Evolutionary conservation across 2,797 vertebrate genomes (phyloP).

Genomic region (Gymnoscopelus microlampas): DNA sequence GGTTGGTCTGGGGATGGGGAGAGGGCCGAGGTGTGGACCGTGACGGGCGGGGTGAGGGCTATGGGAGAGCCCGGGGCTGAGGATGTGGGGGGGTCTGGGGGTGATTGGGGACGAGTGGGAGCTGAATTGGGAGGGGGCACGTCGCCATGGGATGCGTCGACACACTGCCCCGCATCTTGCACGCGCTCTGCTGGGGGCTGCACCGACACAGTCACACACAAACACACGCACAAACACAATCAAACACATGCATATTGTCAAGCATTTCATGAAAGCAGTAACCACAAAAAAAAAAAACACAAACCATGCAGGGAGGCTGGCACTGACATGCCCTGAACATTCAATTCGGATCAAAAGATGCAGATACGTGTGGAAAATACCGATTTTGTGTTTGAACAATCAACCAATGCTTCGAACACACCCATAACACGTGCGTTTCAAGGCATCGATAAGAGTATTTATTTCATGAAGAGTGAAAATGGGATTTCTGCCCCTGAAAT

Average conservation of each 20-base stretch:
- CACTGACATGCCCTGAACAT: conserved; percentile 69
- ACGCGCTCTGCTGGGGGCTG: conserved; percentile 83
- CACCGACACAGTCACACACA: conserved; percentile 81
- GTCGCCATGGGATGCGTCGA: conserved; percentile 71
- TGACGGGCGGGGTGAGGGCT: conserved; percentile 64
- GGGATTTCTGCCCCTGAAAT: conserved; percentile 70
- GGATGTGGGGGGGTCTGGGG: conserved; percentile 50
- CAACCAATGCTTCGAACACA: conserved; percentile 49
- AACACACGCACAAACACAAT: conserved; percentile 71
- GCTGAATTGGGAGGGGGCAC: conserved; percentile 62
- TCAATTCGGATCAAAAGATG: conserved; percentile 43
- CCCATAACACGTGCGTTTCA: conserved; percentile 52
- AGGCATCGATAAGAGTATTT: conserved; percentile 53
- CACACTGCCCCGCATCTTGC: conserved; percentile 78
- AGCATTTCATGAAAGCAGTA: conserved; percentile 57
- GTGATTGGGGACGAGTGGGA: conserved; percentile 56
- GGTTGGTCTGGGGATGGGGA: conserved; percentile 51
- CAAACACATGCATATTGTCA: conserved; percentile 76
- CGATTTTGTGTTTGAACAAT: conserved; percentile 47
- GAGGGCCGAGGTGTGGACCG: conserved; percentile 55
- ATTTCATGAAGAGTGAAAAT: conserved; percentile 69
- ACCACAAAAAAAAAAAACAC: conserved; percentile 47
- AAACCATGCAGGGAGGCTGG: conserved; percentile 71
- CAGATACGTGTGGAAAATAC: conserved; percentile 27
- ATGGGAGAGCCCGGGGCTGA: conserved; percentile 52